phyloP scores from a whole-genome alignment of 2,797 vertebrate species.

The Thaleichthys pacificus region DNA sequence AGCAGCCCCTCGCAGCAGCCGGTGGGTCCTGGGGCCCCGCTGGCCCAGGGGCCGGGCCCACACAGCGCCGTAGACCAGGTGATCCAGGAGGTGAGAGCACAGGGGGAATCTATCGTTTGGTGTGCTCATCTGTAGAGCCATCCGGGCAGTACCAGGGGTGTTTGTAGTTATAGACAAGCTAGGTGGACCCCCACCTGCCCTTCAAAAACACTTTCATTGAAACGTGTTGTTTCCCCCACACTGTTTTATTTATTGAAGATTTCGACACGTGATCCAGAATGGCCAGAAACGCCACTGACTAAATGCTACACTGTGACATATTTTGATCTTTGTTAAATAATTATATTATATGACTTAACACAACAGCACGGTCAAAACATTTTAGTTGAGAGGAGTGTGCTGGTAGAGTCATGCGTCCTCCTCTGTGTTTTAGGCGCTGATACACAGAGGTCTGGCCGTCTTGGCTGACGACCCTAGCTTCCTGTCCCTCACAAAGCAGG shows the following conservation, averaged over 20 bases:
- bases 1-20: not conserved
- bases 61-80: slow-evolving; percentile 65
- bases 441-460: slow-evolving; percentile 58
- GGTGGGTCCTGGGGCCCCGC: slow-evolving; percentile 11
- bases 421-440: slow-evolving; percentile 65
- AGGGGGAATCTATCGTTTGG: not conserved
- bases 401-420: not conserved
- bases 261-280: too few species aligned
- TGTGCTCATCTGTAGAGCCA: too few species aligned
- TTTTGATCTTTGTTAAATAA: too few species aligned
- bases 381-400: not conserved
- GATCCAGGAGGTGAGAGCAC: slow-evolving; percentile 69
- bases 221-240: too few species aligned
- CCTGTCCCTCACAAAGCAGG: slow-evolving; percentile 55
- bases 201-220: too few species aligned
- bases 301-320: too few species aligned
- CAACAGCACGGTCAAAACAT: not conserved
- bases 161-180: too few species aligned
- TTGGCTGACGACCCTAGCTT: slow-evolving; percentile 66
- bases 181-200: too few species aligned
- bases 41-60: not conserved
- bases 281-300: too few species aligned
- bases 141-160: too few species aligned
- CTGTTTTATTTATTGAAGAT: too few species aligned
- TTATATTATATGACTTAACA: too few species aligned